Evolutionary conservation across 2,113 vertebrate genomes (phyloP).

Genomic region (Montifringilla adamsi): DNA sequence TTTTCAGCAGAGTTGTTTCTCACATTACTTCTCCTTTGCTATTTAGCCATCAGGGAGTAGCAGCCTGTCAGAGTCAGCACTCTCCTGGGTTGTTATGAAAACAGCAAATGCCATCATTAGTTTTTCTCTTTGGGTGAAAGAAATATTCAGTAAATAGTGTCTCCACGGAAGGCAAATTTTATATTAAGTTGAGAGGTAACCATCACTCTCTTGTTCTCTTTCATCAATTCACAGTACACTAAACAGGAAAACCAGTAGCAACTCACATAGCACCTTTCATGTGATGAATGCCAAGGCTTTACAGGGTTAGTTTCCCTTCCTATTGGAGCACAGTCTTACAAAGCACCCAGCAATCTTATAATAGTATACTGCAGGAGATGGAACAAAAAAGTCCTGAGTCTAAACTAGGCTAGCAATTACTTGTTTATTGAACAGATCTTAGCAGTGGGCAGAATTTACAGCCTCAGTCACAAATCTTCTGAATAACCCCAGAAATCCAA

Average conservation of each 20-base stretch:
- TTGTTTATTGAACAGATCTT: neutral
- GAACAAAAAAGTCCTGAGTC: neutral
- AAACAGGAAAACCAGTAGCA: neutral
- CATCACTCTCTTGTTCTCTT: neutral
- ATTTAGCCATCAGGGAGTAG: slow-evolving; percentile 22
- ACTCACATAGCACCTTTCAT: neutral
- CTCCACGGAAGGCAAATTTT: slow-evolving; percentile 26
- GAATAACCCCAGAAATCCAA: neutral
- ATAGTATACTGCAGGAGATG: neutral
- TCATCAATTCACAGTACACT: neutral
- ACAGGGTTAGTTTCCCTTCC: neutral
- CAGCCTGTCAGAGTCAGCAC: slow-evolving; percentile 53
- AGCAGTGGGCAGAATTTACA: neutral
- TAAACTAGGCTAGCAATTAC: neutral
- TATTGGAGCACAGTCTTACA: neutral
- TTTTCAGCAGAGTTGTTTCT: slow-evolving; percentile 59
- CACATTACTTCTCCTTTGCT: slow-evolving; percentile 37
- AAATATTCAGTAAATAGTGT: slow-evolving; percentile 22
- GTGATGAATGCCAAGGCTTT: neutral
- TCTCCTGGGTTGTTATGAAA: slow-evolving; percentile 68
- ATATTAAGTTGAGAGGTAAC: neutral
- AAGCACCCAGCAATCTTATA: neutral
- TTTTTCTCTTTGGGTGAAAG: slow-evolving; percentile 64
- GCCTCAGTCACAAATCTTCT: neutral
- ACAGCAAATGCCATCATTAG: slow-evolving; percentile 58